Evolutionary conservation across 2,113 vertebrate species (phyloP).

Genomic region (Lepus timidus): DNA sequence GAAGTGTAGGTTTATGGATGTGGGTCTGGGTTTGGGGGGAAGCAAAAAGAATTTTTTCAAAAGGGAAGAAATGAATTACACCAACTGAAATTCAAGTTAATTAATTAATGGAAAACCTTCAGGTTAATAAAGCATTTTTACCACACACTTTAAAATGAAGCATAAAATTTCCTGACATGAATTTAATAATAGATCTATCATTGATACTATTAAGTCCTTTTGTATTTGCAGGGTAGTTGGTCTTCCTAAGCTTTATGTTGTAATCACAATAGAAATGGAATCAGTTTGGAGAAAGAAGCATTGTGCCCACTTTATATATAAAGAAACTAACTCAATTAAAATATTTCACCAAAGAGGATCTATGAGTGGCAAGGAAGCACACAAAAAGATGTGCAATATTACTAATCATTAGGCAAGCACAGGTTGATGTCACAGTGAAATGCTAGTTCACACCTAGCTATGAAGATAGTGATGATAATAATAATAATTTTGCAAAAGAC

Average conservation of each 20-base stretch:
- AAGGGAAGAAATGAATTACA: neutral
- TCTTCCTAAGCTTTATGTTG: neutral
- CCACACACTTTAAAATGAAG: neutral
- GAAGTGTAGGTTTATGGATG: neutral
- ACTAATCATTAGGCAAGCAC: neutral
- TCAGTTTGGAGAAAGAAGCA: slow-evolving; percentile 2
- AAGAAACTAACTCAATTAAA: neutral
- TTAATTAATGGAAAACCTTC: slow-evolving; percentile 70
- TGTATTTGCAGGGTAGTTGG: neutral
- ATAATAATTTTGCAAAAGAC: neutral
- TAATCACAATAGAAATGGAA: neutral
- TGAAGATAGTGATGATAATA: neutral
- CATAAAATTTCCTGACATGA: slow-evolving; percentile 39
- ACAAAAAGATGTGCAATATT: neutral
- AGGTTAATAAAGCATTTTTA: slow-evolving; percentile 42
- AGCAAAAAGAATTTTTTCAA: neutral
- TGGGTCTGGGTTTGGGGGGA: neutral
- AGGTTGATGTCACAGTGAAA: neutral
- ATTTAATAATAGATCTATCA: neutral
- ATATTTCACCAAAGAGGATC: neutral
- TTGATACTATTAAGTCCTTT: slow-evolving; percentile 18
- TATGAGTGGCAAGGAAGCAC: neutral
- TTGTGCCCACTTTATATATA: neutral
- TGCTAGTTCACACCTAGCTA: neutral
- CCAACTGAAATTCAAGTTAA: slow-evolving; percentile 65